Evolutionary conservation across 2,113 vertebrate species (phyloP).

Genomic region (Gymnarchus niloticus): DNA sequence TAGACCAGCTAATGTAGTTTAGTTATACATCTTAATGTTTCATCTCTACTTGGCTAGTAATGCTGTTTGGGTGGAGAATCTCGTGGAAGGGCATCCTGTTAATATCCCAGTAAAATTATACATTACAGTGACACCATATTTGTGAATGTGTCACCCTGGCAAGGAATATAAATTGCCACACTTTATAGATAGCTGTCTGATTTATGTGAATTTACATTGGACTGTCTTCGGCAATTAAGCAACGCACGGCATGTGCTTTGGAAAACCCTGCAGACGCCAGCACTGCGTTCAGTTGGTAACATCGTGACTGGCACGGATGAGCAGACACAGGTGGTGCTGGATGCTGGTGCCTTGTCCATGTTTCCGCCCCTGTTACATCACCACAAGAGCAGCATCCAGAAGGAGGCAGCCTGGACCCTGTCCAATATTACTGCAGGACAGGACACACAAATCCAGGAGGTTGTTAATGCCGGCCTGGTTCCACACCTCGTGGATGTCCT

Average conservation of each 20-base stretch:
- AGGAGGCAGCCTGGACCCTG: constrained; percentile 88
- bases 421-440: constrained; percentile 92
- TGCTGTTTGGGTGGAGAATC: background rate
- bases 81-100: too few species aligned
- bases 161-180: background rate
- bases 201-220: background rate
- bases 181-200: background rate
- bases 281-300: constrained; percentile 85
- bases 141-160: background rate
- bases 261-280: constrained; percentile 70
- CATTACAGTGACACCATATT: background rate
- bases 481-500: constrained; percentile 77
- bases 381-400: constrained; percentile 85
- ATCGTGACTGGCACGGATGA: constrained; percentile 98
- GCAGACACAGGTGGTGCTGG: constrained; percentile 87
- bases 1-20: background rate
- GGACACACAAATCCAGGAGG: constrained; percentile 82
- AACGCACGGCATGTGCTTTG: background rate
- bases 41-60: background rate
- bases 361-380: constrained; percentile 77
- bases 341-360: constrained; percentile 68
- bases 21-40: background rate
- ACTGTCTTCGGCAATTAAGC: background rate
- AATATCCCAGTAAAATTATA: too few species aligned
- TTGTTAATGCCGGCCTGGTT: constrained; percentile 77